Base-by-base conservation (phyloP, 2,113 vertebrate genomes). In the Onychorhynchus coronatus region DNA sequence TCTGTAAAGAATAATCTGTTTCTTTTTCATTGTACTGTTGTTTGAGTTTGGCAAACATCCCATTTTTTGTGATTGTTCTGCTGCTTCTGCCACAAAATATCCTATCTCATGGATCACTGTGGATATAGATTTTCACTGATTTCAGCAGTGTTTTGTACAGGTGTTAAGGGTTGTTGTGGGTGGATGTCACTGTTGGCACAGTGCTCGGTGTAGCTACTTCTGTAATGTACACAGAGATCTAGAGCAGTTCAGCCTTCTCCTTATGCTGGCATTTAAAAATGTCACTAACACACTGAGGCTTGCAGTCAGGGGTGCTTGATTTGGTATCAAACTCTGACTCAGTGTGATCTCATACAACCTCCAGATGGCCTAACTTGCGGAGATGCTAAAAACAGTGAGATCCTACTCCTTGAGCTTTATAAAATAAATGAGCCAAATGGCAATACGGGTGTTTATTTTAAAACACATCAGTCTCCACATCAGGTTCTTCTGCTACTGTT, bases 261-360 rank as follows among this genome's bases (percentile, higher is more conserved):
- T 24, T 73, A 6, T 12, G 5, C 37, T 88, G 42, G 12, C 47
- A 67, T 95, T 96, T 88, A 41, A 52, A 95, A 84, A 93, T 71
- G 78, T 80, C 55, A 18, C 78, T 74, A 75, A 42, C 50, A 72
- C 25, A n/a, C 21, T 37, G 68, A 74, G 72, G 39, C 65, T 83
- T 88, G 53, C 70, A 92, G 88, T 93, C 52, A 74, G 56, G 61
- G 65, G 47, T 71, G 76, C 88, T 91, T 78, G 93, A 70, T 90
- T 94, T 89, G 85, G 67, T 93, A 91, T 82, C 93, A 95, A 41
- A 56, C 79, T 94, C 85, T 89, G 95, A 92, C 56, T 96, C 76
- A 75, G 44, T 78, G 70, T 91, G 95, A 86, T 96, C 88, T 96
- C 80, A 14, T 76, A 71, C 81, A 96, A 92, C 82, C 88, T 94